These are phyloP conservation scores for Neoarius graeffei DNA, from an alignment of 2,113 vertebrate species.

Conservation along the genomic window DNA sequence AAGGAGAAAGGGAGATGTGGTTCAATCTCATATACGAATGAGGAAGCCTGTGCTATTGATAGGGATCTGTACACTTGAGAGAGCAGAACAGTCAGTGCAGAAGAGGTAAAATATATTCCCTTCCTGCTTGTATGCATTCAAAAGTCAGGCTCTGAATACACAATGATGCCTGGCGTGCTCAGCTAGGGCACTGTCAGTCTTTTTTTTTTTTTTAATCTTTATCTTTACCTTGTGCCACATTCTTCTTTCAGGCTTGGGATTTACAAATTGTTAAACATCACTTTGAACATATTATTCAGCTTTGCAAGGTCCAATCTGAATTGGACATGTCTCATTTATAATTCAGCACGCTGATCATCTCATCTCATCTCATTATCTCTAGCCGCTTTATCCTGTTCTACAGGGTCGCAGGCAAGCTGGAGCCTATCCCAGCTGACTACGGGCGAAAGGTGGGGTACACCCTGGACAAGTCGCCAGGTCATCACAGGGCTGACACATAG, in stretches of 20 bases:
- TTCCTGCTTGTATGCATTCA: conserved; percentile 8
- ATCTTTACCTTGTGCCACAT: neutral
- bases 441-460: too few relatives aligned
- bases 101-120: conserved; percentile 23
- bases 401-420: too few relatives aligned
- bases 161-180: neutral
- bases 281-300: neutral
- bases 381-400: too few relatives aligned
- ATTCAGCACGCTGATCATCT: neutral
- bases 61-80: conserved; percentile 27
- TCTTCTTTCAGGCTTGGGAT: conserved; percentile 9
- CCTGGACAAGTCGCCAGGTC: too few relatives aligned
- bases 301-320: neutral
- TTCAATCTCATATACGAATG: conserved; percentile 27
- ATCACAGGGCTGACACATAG: too few relatives aligned
- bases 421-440: too few relatives aligned
- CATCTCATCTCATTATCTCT: too few relatives aligned
- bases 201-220: neutral
- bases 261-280: conserved; percentile 8
- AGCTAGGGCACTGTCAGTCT: neutral
- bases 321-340: neutral
- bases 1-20: neutral
- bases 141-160: neutral
- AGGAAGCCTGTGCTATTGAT: conserved; percentile 5
- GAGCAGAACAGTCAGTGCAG: conserved; percentile 12